phyloP scores from a whole-genome alignment of 2,888 invertebrate genomes.

The Scrobipalpa atriplicella region DNA sequence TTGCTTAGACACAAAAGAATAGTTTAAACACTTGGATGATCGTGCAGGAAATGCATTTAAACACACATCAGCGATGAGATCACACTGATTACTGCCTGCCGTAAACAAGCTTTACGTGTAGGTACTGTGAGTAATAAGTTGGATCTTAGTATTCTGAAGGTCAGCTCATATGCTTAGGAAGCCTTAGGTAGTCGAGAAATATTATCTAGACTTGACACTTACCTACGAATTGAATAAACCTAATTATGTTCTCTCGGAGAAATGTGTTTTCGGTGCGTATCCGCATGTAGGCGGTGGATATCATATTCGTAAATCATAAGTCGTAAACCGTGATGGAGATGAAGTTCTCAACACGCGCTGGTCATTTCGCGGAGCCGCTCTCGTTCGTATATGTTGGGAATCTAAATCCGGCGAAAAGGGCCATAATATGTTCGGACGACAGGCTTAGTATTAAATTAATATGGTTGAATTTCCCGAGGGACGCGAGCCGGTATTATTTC shows the following conservation, averaged over 20 bases:
- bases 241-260: not conserved
- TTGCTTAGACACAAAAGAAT: slow-evolving; percentile 32
- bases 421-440: slow-evolving; percentile 12
- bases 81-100: not conserved
- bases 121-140: slow-evolving; percentile 26
- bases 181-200: not conserved
- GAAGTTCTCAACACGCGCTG: slow-evolving; percentile 6
- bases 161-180: slow-evolving; percentile 12
- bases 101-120: not conserved
- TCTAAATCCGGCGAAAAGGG: slow-evolving; percentile 11
- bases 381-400: not conserved
- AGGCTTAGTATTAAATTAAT: slow-evolving; percentile 24
- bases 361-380: not conserved
- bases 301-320: not conserved
- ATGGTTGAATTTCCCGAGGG: slow-evolving; percentile 19
- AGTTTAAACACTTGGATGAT: slow-evolving; percentile 30
- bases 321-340: not conserved
- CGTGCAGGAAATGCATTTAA: slow-evolving; percentile 30
- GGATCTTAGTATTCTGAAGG: slow-evolving; percentile 18
- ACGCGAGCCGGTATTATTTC: slow-evolving; percentile 17
- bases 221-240: not conserved
- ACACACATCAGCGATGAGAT: slow-evolving; percentile 25
- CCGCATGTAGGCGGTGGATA: not conserved
- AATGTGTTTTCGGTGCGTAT: not conserved
- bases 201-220: slow-evolving; percentile 2